phyloP scores from a whole-genome alignment of 2,888 invertebrate species.

The Phyllotreta striolata region DNA sequence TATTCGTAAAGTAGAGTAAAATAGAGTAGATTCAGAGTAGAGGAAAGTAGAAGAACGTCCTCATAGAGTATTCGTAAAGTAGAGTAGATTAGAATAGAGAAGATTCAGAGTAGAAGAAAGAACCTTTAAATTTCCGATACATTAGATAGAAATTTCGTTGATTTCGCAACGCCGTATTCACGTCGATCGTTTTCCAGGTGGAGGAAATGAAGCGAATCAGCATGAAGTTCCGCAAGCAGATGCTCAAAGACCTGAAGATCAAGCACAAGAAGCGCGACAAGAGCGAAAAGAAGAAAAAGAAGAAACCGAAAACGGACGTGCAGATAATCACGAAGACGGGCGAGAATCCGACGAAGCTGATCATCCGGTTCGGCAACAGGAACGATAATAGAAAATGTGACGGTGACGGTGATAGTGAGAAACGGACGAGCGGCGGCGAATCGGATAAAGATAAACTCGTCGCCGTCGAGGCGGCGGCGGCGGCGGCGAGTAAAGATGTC shows the following conservation, averaged over 20 bases:
- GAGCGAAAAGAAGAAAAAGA: conserved; percentile 67
- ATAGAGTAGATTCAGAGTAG: no score
- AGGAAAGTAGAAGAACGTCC: no score
- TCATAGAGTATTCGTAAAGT: no score
- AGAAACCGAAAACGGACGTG: conserved; percentile 63
- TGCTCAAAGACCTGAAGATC: conserved; percentile 85
- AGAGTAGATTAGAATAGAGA: no score
- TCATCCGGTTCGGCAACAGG: conserved; percentile 79
- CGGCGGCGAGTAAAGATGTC: conserved; percentile 29
- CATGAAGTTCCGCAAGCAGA: conserved; percentile 85
- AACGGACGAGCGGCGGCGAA: conserved; percentile 50
- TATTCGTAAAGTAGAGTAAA: no score
- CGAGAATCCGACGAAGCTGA: conserved; percentile 73
- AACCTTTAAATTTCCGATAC: no score
- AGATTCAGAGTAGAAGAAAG: no score
- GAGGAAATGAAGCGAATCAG: conserved; percentile 84
- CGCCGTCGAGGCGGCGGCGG: conserved; percentile 18
- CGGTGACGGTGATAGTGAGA: conserved; percentile 39
- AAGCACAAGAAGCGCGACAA: conserved; percentile 65
- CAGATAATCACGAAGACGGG: conserved; percentile 67
- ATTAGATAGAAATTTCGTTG: no score
- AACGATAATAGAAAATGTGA: conserved; percentile 66
- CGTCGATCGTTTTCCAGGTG: conserved; percentile 65
- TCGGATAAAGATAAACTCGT: conserved; percentile 42
- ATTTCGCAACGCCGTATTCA: background rate